phyloP scores from a whole-genome alignment of 2,113 vertebrate genomes.

The Tetrao urogallus region DNA sequence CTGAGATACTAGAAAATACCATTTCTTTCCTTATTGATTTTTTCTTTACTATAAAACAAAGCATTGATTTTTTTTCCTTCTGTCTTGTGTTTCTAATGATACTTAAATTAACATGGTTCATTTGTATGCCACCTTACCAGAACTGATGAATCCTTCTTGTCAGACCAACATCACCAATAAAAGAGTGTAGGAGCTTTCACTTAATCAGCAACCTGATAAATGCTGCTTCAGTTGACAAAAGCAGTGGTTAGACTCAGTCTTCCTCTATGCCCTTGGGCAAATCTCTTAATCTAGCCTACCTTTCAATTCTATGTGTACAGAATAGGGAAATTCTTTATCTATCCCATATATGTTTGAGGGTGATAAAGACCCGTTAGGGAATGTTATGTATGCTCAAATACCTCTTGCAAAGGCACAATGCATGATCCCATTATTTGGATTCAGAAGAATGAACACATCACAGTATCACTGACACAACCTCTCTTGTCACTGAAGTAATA shows the following conservation, averaged over 20 bases:
- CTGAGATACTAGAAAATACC: constrained; percentile 44
- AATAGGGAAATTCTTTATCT: neutral
- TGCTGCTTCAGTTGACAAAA: neutral
- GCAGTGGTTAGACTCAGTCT: neutral
- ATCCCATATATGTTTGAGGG: neutral
- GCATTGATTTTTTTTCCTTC: constrained; percentile 63
- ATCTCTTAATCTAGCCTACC: neutral
- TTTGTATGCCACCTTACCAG: constrained; percentile 61
- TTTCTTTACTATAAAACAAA: constrained; percentile 63
- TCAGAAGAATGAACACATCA: neutral
- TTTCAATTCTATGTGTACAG: neutral
- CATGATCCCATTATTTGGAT: neutral
- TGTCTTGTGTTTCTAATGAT: constrained; percentile 55
- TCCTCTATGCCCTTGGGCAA: constrained; percentile 20
- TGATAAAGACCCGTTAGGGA: neutral
- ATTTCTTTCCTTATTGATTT: constrained; percentile 67
- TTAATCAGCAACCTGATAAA: constrained; percentile 52
- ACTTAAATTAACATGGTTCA: constrained; percentile 49
- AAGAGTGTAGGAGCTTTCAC: neutral
- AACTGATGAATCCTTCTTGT: constrained; percentile 47
- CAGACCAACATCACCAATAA: constrained; percentile 37
- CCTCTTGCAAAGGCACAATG: neutral
- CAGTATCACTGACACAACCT: neutral
- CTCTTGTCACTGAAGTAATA: neutral
- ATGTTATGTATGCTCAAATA: neutral